phyloP scores from a whole-genome alignment of 2,888 invertebrate species.

The Dolichomitus sp. region DNA sequence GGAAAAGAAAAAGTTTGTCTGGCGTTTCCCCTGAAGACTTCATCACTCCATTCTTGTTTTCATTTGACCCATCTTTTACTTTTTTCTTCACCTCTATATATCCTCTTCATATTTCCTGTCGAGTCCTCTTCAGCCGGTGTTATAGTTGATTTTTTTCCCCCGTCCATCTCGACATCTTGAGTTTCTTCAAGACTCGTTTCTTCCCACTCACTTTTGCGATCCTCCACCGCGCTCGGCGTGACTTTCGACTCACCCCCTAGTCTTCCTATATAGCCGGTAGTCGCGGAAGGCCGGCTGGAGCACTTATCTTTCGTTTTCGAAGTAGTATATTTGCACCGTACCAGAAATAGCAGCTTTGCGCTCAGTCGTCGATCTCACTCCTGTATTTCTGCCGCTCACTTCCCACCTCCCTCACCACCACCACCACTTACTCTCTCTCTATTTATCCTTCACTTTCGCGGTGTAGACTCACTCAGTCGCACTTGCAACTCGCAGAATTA shows the following conservation, averaged over 20 bases:
- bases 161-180: conserved; percentile 74
- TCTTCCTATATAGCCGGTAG: conserved; percentile 34
- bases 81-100: conserved; percentile 60
- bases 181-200: conserved; percentile 64
- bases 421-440: background rate
- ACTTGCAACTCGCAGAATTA: conserved; percentile 39
- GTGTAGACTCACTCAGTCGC: background rate
- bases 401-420: background rate
- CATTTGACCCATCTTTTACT: conserved; percentile 31
- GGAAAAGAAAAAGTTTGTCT: conserved; percentile 28
- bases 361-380: conserved; percentile 54
- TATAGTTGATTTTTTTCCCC: conserved; percentile 68
- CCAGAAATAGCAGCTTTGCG: conserved; percentile 65
- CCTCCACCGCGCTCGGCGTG: conserved; percentile 26
- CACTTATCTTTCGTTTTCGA: conserved; percentile 56
- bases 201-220: conserved; percentile 15
- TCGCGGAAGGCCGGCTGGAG: conserved; percentile 41
- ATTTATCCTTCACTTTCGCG: background rate
- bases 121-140: conserved; percentile 28
- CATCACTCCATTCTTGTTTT: conserved; percentile 35
- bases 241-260: conserved; percentile 51
- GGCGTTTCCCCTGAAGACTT: conserved; percentile 27
- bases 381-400: conserved; percentile 39
- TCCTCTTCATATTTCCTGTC: conserved; percentile 46
- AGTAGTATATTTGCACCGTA: conserved; percentile 51